Conservation (phyloP, 2,888 invertebrate genomes). For the Pachymerium ferrugineum region DNA sequence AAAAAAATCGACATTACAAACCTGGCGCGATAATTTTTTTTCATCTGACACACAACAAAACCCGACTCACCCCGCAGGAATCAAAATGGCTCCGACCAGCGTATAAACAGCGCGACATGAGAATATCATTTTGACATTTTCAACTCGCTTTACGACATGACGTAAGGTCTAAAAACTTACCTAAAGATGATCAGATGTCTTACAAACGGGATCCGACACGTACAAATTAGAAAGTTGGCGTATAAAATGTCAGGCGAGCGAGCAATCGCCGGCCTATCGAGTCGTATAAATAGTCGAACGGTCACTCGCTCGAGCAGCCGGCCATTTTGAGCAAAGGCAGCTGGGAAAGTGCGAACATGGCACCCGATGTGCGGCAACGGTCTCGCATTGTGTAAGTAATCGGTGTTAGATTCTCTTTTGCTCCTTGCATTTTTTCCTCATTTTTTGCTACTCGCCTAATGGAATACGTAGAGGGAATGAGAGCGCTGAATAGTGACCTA, state of each 20-base stretch:
- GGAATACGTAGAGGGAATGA: constrained; percentile 28
- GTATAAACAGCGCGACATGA: constrained; percentile 15
- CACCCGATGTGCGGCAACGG: constrained; percentile 28
- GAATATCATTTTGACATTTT: constrained; percentile 22
- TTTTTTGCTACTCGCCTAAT: constrained; percentile 25
- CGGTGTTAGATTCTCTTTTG: constrained; percentile 23
- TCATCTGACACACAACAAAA: neutral
- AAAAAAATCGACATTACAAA: neutral
- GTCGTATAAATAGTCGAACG: constrained; percentile 2
- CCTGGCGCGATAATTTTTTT: constrained; percentile 22
- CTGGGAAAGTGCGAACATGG: constrained; percentile 32
- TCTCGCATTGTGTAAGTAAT: constrained; percentile 33
- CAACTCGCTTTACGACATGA: neutral
- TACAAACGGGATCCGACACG: neutral
- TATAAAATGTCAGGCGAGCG: neutral
- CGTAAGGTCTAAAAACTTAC: constrained; percentile 11
- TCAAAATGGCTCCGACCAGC: constrained; percentile 17
- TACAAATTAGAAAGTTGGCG: neutral
- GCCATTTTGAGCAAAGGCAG: constrained; percentile 32
- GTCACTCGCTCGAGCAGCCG: constrained; percentile 6
- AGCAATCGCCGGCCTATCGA: neutral
- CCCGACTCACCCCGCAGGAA: neutral
- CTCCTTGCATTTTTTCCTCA: constrained; percentile 27
- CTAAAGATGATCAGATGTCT: constrained; percentile 10
- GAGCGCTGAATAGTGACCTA: constrained; percentile 27